A percentile compares a stretch with the other conserved stretches of the same genome.
Conservation (phyloP, 2,888 invertebrate genomes). For the Apotomis capreana region DNA sequence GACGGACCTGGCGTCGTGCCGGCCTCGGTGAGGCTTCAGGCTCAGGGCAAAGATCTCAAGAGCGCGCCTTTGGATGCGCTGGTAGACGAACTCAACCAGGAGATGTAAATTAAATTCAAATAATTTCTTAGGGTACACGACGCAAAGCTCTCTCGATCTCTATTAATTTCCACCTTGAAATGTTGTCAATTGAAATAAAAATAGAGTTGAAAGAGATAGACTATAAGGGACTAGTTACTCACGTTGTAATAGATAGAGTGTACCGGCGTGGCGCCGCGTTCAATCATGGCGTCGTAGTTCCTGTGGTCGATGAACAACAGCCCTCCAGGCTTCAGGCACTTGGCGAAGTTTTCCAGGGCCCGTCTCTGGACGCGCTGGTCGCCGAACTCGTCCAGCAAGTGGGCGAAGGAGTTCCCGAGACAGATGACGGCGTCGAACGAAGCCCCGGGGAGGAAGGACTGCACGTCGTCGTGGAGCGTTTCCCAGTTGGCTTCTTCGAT, state of each 20-base stretch:
- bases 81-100: too few relatives aligned
- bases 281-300: constrained; percentile 92
- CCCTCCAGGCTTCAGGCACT: constrained; percentile 93
- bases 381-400: constrained; percentile 90
- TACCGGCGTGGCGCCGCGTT: constrained; percentile 90
- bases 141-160: too few relatives aligned
- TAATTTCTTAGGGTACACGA: too few relatives aligned
- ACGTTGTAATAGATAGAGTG: constrained; percentile 96
- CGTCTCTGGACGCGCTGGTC: constrained; percentile 91
- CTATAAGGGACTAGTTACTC: constrained; percentile 63
- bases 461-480: constrained; percentile 89
- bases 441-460: constrained; percentile 81
- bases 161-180: too few relatives aligned
- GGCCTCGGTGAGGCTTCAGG: too few relatives aligned
- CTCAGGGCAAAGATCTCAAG: too few relatives aligned
- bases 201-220: too few relatives aligned
- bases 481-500: constrained; percentile 97
- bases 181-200: too few relatives aligned
- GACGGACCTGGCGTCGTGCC: too few relatives aligned
- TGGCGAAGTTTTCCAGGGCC: constrained; percentile 91
- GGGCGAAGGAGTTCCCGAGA: constrained; percentile 95
- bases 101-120: too few relatives aligned
- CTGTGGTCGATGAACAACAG: constrained; percentile 93
- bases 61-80: too few relatives aligned
- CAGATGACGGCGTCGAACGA: constrained; percentile 95